phyloP scores from a whole-genome alignment of 2,888 invertebrate species.

The Eremobia ochroleuca region DNA sequence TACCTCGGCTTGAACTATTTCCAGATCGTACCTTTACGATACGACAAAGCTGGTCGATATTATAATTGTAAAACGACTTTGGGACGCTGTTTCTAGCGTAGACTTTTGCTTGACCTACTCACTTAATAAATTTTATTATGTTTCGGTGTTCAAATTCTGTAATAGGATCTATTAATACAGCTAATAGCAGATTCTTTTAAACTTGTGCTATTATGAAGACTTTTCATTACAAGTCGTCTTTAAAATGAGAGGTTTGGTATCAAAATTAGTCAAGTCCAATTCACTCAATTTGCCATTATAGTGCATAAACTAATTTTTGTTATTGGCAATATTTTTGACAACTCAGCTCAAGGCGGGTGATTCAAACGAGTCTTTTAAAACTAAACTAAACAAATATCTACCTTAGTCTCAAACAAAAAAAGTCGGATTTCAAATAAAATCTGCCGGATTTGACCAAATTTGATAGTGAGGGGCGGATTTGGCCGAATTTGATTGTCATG shows the following conservation, averaged over 20 bases:
- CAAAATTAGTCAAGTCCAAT: conserved; percentile 46
- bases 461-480: conserved; percentile 40
- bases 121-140: not conserved
- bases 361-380: conserved; percentile 51
- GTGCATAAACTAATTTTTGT: conserved; percentile 49
- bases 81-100: not conserved
- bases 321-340: conserved; percentile 46
- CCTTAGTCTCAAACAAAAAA: conserved; percentile 47
- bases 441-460: conserved; percentile 46
- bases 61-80: not conserved
- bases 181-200: not conserved
- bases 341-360: conserved; percentile 44
- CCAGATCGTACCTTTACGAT: not conserved
- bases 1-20: not conserved
- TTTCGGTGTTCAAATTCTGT: not conserved
- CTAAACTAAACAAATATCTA: conserved; percentile 48
- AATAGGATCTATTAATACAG: conserved; percentile 2
- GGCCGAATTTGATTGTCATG: conserved; percentile 41
- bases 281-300: conserved; percentile 46
- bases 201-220: not conserved
- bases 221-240: too few species aligned
- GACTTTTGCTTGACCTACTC: not conserved
- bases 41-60: not conserved
- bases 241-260: conserved; percentile 18
- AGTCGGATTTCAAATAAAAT: conserved; percentile 42